Evolutionary conservation across 1,140 invertebrate genomes (phyloP).

Genomic region (Temnothorax nylanderi): DNA sequence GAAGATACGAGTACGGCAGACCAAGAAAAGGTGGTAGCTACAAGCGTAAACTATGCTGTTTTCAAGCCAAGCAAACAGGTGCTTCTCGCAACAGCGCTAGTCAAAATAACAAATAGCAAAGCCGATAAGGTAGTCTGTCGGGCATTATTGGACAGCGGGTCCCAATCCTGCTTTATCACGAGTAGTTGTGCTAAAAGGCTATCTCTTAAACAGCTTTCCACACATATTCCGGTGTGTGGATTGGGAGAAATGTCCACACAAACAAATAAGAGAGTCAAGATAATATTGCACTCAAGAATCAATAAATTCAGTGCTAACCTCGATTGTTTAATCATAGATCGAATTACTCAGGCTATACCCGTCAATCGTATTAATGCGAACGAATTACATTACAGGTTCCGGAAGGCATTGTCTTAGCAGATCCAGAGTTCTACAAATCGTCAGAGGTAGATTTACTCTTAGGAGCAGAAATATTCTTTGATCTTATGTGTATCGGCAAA

Average conservation of each 20-base stretch:
- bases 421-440: background rate
- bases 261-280: rapidly evolving
- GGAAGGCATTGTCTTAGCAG: background rate
- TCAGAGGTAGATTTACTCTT: background rate
- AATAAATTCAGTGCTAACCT: background rate
- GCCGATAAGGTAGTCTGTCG: background rate
- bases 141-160: background rate
- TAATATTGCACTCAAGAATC: background rate
- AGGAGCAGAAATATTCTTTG: background rate
- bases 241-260: background rate
- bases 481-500: background rate
- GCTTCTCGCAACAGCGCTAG: background rate
- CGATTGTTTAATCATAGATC: background rate
- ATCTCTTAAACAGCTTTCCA: background rate
- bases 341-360: background rate
- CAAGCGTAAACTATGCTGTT: rapidly evolving
- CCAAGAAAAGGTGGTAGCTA: background rate
- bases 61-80: background rate
- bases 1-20: background rate
- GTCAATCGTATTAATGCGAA: background rate
- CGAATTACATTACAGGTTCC: background rate
- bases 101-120: background rate
- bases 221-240: background rate
- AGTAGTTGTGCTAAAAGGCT: background rate
- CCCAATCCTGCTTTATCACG: background rate